A percentile compares a stretch with the other conserved stretches of the same genome.
Conservation (phyloP, 2,113 vertebrate species). For the Tringa solitaria region DNA sequence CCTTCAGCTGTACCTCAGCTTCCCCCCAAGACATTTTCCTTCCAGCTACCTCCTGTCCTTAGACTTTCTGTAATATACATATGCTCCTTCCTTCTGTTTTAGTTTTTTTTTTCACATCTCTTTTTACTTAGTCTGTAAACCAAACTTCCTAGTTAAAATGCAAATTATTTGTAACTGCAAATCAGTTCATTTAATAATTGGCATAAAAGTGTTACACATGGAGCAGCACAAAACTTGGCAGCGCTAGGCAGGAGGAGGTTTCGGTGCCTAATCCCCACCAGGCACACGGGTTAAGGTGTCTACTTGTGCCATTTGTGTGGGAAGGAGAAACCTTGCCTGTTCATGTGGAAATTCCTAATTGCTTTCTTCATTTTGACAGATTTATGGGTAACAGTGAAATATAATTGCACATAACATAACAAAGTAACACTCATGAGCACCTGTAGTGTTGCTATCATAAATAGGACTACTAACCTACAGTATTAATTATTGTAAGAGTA, state of each 20-base stretch:
- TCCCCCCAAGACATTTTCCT: not conserved
- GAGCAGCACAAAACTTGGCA: constrained; percentile 35
- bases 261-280: not conserved
- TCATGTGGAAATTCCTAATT: constrained; percentile 53
- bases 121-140: not conserved
- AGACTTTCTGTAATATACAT: not conserved
- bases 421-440: constrained; percentile 5
- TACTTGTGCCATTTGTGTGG: not conserved
- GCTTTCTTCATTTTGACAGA: constrained; percentile 46
- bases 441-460: constrained; percentile 12
- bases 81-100: not conserved
- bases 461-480: not conserved
- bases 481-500: not conserved
- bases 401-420: constrained; percentile 28
- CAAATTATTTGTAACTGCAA: constrained; percentile 4
- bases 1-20: not conserved
- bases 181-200: constrained; percentile 38
- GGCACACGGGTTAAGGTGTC: constrained; percentile 11
- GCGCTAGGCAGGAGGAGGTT: constrained; percentile 1
- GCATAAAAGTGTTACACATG: not conserved
- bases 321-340: constrained; percentile 30
- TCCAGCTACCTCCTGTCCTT: not conserved
- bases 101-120: not conserved
- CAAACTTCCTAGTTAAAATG: not conserved
- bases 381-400: constrained; percentile 1